These are phyloP conservation scores for Rhagophthalmus giganteus DNA, from an alignment of 2,888 invertebrate species.

Conservation along the genomic window DNA sequence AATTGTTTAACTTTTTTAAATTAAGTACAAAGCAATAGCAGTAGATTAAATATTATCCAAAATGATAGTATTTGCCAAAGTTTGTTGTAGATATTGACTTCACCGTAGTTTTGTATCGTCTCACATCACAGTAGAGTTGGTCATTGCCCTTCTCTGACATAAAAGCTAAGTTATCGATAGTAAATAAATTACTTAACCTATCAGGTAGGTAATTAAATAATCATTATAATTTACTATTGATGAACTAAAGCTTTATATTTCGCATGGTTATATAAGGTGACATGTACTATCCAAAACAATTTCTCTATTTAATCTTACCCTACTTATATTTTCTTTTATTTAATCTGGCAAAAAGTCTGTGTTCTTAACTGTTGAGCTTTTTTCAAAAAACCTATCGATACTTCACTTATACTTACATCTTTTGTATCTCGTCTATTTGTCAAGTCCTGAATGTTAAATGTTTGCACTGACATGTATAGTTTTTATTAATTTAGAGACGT, in stretches of 20 bases:
- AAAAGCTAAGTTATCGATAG: slow-evolving; percentile 21
- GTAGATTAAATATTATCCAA: slow-evolving; percentile 32
- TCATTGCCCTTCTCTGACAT: slow-evolving; percentile 23
- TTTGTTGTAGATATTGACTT: slow-evolving; percentile 43
- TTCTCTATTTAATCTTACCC: slow-evolving; percentile 39
- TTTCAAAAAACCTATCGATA: slow-evolving; percentile 6
- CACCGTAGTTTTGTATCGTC: slow-evolving; percentile 42
- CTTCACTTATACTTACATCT: not conserved
- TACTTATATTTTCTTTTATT: slow-evolving; percentile 29
- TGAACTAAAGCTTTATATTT: slow-evolving; percentile 19
- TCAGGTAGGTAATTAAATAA: too few relatives aligned
- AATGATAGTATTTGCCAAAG: slow-evolving; percentile 27
- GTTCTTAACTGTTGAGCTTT: slow-evolving; percentile 43
- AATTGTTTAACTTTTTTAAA: slow-evolving; percentile 7
- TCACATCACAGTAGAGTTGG: slow-evolving; percentile 38
- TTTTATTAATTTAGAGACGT: too few relatives aligned
- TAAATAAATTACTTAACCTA: too few relatives aligned
- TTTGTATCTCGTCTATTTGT: not conserved
- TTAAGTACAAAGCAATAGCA: slow-evolving; percentile 41
- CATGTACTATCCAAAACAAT: slow-evolving; percentile 72
- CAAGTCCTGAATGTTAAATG: slow-evolving; percentile 2
- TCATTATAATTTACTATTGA: slow-evolving; percentile 12
- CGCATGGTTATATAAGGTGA: slow-evolving; percentile 61
- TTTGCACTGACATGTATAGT: too few relatives aligned
- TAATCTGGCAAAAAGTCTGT: slow-evolving; percentile 40